phyloP scores from a whole-genome alignment of 35 echinoderm and acorn worm species.

The Lytechinus variegatus region DNA sequence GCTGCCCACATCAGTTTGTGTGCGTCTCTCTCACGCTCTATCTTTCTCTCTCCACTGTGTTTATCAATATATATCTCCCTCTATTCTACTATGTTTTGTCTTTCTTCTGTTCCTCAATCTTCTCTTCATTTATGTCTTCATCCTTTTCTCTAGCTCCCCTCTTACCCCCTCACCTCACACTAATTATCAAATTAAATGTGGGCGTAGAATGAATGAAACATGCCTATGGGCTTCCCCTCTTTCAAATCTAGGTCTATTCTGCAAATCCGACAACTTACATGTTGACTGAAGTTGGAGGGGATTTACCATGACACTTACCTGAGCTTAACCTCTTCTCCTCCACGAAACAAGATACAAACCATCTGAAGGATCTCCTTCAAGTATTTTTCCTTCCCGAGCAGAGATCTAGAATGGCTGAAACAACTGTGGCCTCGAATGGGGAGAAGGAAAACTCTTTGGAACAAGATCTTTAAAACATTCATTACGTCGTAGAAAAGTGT shows the following conservation, averaged over 20 bases:
- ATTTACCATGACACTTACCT: background rate
- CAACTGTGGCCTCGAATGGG: background rate
- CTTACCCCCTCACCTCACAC: background rate
- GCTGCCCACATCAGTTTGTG: no score
- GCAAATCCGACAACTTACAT: conserved; percentile 8
- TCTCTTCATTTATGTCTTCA: background rate
- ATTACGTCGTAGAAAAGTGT: background rate
- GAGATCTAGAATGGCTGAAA: background rate
- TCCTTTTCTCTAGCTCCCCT: background rate
- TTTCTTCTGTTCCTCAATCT: background rate
- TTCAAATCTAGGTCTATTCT: background rate
- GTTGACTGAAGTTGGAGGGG: conserved; percentile 8
- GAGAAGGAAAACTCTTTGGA: background rate
- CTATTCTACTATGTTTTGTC: background rate
- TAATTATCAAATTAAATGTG: background rate
- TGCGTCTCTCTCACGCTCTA: no score
- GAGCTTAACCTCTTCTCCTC: background rate
- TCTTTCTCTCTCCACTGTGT: background rate
- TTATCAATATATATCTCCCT: background rate
- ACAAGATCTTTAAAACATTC: background rate
- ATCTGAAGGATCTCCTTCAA: background rate
- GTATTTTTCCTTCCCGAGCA: background rate
- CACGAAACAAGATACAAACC: background rate
- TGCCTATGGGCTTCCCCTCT: background rate
- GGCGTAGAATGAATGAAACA: background rate